Percentiles rank a stretch among this genome's conserved stretches.
Evolutionary conservation across 2,113 vertebrate species (phyloP).

Genomic region (Galemys pyrenaicus): DNA sequence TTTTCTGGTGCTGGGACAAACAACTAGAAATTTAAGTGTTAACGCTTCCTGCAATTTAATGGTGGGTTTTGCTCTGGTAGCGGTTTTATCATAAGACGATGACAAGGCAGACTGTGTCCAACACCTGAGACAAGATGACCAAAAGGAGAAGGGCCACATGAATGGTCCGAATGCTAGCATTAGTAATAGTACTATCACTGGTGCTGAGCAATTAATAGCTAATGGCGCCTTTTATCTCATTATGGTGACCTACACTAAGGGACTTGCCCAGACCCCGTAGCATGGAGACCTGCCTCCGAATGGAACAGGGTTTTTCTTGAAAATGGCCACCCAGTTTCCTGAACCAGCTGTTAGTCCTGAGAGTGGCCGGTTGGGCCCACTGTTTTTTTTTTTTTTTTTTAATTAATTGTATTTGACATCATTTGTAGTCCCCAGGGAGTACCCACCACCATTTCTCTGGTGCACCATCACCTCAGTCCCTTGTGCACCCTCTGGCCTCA

Average conservation of each 20-base stretch:
- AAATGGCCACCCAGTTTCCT: not conserved
- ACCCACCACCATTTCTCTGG: no score
- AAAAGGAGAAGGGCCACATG: not conserved
- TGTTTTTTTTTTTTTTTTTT: no score
- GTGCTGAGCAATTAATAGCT: not conserved
- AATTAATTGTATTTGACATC: no score
- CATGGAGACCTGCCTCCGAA: not conserved
- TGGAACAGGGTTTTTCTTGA: not conserved
- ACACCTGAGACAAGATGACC: not conserved
- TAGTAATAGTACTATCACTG: not conserved
- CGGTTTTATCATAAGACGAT: not conserved
- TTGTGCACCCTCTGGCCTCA: no score
- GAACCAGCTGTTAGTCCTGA: not conserved
- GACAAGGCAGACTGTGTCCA: slow-evolving; percentile 15
- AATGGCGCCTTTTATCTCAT: not conserved
- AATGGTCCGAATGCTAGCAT: not conserved
- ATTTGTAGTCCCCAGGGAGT: no score
- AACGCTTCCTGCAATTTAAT: not conserved
- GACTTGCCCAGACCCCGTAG: not conserved
- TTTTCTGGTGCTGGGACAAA: not conserved
- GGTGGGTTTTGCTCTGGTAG: not conserved
- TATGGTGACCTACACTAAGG: not conserved
- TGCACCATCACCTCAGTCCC: no score
- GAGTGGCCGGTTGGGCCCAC: not conserved
- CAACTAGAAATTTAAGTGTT: not conserved